These are phyloP conservation scores for Strongylocentrotus purpuratus DNA, from an alignment of 35 echinoderm and acorn worm genomes.

Conservation along the genomic window DNA sequence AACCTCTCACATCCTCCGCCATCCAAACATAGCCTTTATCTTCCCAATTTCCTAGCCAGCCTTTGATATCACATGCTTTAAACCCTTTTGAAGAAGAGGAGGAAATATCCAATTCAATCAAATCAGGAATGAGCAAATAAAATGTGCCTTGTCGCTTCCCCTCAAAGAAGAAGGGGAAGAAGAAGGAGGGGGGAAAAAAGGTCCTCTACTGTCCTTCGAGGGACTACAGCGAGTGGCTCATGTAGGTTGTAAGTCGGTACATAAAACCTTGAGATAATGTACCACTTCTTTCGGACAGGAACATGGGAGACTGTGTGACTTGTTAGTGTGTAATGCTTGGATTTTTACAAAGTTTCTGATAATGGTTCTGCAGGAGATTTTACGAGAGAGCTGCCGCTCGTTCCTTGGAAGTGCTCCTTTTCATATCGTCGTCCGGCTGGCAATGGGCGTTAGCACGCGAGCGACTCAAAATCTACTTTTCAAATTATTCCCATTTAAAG, in stretches of 20 bases:
- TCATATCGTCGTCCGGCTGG: too few relatives aligned
- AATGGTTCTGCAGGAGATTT: too few relatives aligned
- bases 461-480: too few relatives aligned
- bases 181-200: too few relatives aligned
- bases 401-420: too few relatives aligned
- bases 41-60: not conserved
- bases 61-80: not conserved
- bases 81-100: not conserved
- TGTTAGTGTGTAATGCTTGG: not conserved
- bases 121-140: not conserved
- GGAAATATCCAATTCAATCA: conserved; percentile 11
- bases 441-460: too few relatives aligned
- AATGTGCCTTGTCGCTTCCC: not conserved
- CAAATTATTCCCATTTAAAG: too few relatives aligned
- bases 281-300: not conserved
- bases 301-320: not conserved
- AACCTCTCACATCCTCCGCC: not conserved
- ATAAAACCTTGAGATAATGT: not conserved
- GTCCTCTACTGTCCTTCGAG: not conserved
- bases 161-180: not conserved
- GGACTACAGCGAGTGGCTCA: not conserved
- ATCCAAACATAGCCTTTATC: not conserved
- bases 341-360: not conserved
- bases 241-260: not conserved
- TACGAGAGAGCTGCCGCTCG: too few relatives aligned